Percentiles rank a stretch among this genome's conserved stretches.
phyloP scores from a whole-genome alignment of 2,113 vertebrate species.

The Rhombomys opimus region DNA sequence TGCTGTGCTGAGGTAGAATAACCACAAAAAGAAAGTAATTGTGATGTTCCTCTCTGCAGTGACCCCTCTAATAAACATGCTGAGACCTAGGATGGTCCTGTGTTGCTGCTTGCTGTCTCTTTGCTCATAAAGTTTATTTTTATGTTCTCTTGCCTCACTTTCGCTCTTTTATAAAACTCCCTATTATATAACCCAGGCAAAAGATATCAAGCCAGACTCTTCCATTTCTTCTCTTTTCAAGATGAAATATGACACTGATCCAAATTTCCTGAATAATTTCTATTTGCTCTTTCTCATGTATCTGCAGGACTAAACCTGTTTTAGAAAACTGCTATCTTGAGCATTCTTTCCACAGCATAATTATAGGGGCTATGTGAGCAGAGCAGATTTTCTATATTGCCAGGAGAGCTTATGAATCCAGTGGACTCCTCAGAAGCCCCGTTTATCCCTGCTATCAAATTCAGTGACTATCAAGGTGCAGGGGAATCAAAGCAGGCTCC shows the following conservation, averaged over 20 bases:
- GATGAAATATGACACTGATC: constrained; percentile 47
- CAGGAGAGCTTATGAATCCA: constrained; percentile 47
- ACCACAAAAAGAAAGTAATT: background rate
- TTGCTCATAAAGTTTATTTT: background rate
- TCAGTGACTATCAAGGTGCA: background rate
- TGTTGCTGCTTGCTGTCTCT: constrained; percentile 13
- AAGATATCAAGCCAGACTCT: background rate
- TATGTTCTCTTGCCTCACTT: background rate
- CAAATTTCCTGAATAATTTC: constrained; percentile 13
- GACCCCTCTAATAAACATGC: background rate
- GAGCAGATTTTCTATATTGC: constrained; percentile 42
- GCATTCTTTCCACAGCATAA: constrained; percentile 13
- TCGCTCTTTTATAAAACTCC: constrained; percentile 7
- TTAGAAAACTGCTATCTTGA: constrained; percentile 26
- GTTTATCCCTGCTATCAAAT: constrained; percentile 47
- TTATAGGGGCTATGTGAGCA: constrained; percentile 57
- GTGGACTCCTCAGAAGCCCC: constrained; percentile 35
- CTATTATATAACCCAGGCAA: constrained; percentile 22
- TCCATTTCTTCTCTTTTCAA: background rate
- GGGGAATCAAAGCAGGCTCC: background rate
- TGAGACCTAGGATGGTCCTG: background rate
- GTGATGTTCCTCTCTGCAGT: background rate
- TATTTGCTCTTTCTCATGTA: constrained; percentile 8
- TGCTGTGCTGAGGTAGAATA: background rate
- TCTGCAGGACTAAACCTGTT: background rate